A percentile compares a stretch with the other conserved stretches of the same genome.
These are phyloP conservation scores for Homarus americanus DNA, from an alignment of 1,140 invertebrate genomes.

Conservation along the genomic window DNA sequence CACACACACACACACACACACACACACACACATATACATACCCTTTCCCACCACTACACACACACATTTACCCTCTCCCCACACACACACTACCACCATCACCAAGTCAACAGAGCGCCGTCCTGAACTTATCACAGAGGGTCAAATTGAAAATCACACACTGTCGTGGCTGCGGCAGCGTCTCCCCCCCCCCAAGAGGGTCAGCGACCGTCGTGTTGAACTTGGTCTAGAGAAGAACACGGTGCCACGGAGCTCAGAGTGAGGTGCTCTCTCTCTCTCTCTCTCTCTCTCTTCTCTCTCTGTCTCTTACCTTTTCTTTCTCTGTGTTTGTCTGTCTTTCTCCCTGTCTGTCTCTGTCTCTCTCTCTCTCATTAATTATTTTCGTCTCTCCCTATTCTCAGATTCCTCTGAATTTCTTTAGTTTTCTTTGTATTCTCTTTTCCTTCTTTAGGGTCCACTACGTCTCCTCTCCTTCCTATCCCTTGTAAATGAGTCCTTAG, in stretches of 20 bases:
- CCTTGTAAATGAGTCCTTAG: too few relatives aligned
- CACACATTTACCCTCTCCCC: neutral
- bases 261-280: neutral
- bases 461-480: constrained; percentile 9
- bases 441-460: neutral
- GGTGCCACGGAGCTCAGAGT: neutral
- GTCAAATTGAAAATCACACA: constrained; percentile 10
- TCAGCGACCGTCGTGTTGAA: neutral
- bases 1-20: neutral
- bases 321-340: neutral
- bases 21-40: neutral
- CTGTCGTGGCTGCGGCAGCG: neutral
- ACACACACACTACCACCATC: neutral
- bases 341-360: too few relatives aligned
- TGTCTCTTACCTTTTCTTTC: neutral
- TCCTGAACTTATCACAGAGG: neutral
- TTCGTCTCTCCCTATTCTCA: too few relatives aligned
- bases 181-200: neutral
- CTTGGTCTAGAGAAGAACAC: neutral
- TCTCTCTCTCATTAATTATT: too few relatives aligned
- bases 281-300: neutral
- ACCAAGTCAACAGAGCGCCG: neutral
- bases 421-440: too few relatives aligned
- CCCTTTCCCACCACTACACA: neutral
- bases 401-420: too few relatives aligned